These are phyloP conservation scores for Lydus trimaculatus DNA, from an alignment of 2,888 invertebrate species.

Conservation along the genomic window DNA sequence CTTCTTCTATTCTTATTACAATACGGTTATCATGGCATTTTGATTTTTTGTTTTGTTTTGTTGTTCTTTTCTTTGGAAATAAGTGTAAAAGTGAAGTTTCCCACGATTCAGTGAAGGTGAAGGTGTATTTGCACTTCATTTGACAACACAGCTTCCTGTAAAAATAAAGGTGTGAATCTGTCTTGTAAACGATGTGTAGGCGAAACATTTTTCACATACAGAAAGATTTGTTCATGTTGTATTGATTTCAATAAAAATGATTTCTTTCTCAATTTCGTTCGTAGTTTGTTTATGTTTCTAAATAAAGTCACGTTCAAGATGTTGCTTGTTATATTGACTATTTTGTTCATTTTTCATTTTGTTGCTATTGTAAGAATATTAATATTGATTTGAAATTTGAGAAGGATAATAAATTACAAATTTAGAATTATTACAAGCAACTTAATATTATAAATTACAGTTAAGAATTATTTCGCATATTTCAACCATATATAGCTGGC, in stretches of 20 bases:
- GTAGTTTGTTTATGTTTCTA: background rate
- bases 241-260: background rate
- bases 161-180: slow-evolving; percentile 8
- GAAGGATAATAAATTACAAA: background rate
- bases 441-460: background rate
- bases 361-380: background rate
- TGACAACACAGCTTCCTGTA: slow-evolving; percentile 2
- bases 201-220: background rate
- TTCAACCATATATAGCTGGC: background rate
- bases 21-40: slow-evolving; percentile 6
- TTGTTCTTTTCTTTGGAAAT: too few species aligned
- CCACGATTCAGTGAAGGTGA: slow-evolving; percentile 2
- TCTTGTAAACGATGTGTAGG: slow-evolving; percentile 6
- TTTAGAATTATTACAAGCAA: slow-evolving; percentile 1
- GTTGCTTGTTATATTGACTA: slow-evolving; percentile 15
- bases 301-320: slow-evolving; percentile 32
- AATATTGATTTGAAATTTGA: background rate
- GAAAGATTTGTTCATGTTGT: background rate
- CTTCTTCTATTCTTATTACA: slow-evolving; percentile 9
- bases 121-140: slow-evolving; percentile 5
- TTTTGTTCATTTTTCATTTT: slow-evolving; percentile 26
- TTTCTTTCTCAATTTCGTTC: background rate
- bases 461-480: background rate
- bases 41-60: too few species aligned
- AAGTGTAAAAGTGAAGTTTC: slow-evolving; percentile 8